These are phyloP conservation scores for Xestia rhomboidea DNA, from an alignment of 2,888 invertebrate genomes.

Conservation along the genomic window DNA sequence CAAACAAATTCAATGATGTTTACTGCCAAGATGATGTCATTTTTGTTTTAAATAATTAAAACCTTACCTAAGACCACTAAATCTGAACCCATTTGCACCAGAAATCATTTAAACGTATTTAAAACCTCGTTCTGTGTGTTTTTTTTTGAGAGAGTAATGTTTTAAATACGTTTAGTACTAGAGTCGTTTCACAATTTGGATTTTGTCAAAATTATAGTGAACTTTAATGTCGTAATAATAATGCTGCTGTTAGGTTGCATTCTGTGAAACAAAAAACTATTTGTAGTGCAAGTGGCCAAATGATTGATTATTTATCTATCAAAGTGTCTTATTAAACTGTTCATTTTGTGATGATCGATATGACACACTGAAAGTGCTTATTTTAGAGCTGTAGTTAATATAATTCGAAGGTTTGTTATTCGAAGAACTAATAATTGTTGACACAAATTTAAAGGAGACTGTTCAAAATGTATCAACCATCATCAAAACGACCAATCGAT, in stretches of 20 bases:
- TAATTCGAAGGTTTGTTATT: neutral
- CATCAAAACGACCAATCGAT: neutral
- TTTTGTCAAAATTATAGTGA: neutral
- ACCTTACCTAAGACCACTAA: neutral
- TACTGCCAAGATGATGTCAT: conserved; percentile 52
- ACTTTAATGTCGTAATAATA: neutral
- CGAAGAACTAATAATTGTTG: neutral
- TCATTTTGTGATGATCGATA: neutral
- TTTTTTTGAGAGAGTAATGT: neutral
- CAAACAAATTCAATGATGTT: conserved; percentile 6
- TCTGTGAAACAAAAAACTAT: neutral
- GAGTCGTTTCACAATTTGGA: neutral
- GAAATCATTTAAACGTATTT: neutral
- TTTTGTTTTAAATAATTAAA: conserved; percentile 12
- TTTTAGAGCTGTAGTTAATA: neutral
- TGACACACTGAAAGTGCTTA: neutral
- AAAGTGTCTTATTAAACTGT: neutral
- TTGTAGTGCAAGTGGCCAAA: neutral
- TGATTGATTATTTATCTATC: neutral
- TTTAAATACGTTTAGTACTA: neutral
- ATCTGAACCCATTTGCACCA: neutral
- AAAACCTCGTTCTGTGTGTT: neutral
- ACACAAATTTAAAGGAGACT: neutral
- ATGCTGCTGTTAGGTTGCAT: neutral
- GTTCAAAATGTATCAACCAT: no score